Evolutionary conservation across 2,888 invertebrate species (phyloP).

Genomic region (Operophtera brumata): DNA sequence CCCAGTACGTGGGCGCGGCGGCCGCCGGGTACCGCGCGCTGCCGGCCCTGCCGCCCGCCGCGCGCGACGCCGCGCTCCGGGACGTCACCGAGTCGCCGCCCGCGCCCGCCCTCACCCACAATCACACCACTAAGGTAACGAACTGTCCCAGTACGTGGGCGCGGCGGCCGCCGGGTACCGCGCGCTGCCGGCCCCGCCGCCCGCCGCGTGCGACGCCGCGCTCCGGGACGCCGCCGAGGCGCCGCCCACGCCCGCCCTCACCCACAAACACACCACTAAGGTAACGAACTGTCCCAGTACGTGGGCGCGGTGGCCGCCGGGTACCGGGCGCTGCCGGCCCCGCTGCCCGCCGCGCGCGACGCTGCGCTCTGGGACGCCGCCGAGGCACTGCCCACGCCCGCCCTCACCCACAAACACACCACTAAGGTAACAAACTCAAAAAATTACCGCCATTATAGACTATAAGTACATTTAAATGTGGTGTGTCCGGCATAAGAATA

Average conservation of each 20-base stretch:
- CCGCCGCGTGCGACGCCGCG: slow-evolving; percentile 85
- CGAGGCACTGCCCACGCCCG: slow-evolving; percentile 13
- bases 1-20: slow-evolving; percentile 94
- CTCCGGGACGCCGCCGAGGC: slow-evolving; percentile 82
- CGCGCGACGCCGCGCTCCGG: slow-evolving; percentile 88
- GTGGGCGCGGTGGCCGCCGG: slow-evolving; percentile 92
- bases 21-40: slow-evolving; percentile 94
- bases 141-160: slow-evolving; percentile 84
- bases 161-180: slow-evolving; percentile 92
- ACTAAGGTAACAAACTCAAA: no score
- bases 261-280: background rate
- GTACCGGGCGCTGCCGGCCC: slow-evolving; percentile 93
- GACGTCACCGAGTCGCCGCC: slow-evolving; percentile 62
- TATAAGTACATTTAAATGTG: no score
- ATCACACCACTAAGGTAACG: no score
- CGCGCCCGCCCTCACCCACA: background rate
- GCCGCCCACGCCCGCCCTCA: background rate
- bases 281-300: slow-evolving; percentile 65
- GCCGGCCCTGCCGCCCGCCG: slow-evolving; percentile 88
- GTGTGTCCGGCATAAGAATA: no score
- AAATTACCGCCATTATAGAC: no score
- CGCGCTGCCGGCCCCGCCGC: slow-evolving; percentile 92
- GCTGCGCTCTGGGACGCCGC: slow-evolving; percentile 85
- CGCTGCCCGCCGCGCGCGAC: slow-evolving; percentile 89
- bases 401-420: background rate